These are phyloP conservation scores for Eupithecia pulchellata DNA, from an alignment of 2,888 invertebrate species.

Conservation along the genomic window DNA sequence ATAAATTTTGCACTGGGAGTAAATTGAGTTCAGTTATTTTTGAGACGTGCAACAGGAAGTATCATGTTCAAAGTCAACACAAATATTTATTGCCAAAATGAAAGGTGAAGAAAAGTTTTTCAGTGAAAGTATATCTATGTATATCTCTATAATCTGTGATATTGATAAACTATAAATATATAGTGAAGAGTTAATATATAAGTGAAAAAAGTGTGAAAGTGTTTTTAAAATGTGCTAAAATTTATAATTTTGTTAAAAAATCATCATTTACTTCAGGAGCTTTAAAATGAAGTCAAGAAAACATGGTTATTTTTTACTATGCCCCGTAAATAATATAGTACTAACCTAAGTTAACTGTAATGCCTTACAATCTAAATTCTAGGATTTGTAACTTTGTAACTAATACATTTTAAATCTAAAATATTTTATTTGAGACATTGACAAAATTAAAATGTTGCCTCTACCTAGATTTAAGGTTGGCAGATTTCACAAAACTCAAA, in stretches of 20 bases:
- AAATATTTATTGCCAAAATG: not conserved
- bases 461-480: not conserved
- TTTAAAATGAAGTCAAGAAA: not conserved
- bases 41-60: conserved; percentile 73
- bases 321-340: no score
- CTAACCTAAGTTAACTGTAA: no score
- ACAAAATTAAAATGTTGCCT: not conserved
- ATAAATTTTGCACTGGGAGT: conserved; percentile 69
- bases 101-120: not conserved
- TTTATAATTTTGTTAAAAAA: not conserved
- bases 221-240: not conserved
- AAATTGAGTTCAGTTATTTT: conserved; percentile 70
- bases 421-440: not conserved
- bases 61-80: conserved; percentile 1
- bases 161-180: not conserved
- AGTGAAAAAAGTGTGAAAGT: not conserved
- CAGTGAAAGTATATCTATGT: conserved; percentile 1
- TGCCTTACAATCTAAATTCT: not conserved
- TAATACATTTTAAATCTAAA: not conserved
- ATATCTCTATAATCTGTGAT: no score
- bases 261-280: not conserved
- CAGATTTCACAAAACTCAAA: not conserved
- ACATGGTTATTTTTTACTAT: not conserved
- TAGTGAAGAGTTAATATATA: not conserved
- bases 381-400: not conserved